phyloP scores from a whole-genome alignment of 2,797 vertebrate species.

The Ataeniobius toweri region DNA sequence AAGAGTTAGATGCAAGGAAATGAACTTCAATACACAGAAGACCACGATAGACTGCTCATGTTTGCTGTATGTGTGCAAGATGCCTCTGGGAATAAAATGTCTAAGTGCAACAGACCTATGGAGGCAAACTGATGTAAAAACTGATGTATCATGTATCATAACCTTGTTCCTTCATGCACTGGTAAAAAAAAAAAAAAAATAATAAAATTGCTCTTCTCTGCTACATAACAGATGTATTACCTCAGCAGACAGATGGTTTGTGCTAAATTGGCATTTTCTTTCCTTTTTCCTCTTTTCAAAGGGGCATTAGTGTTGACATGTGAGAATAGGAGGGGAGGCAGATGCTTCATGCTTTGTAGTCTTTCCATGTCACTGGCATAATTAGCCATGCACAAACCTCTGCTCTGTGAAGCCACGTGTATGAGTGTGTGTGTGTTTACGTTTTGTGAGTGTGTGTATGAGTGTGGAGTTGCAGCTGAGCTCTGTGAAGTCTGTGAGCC shows the following conservation, averaged over 20 bases:
- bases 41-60: conserved; percentile 2
- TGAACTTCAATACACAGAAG: not conserved
- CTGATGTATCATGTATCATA: conserved; percentile 52
- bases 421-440: conserved; percentile 17
- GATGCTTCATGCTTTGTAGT: conserved; percentile 77
- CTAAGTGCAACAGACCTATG: conserved; percentile 31
- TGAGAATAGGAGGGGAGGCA: conserved; percentile 52
- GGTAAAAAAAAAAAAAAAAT: conserved; percentile 47
- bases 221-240: conserved; percentile 63
- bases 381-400: conserved; percentile 74
- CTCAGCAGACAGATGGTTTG: conserved; percentile 66
- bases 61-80: conserved; percentile 16
- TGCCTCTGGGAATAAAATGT: conserved; percentile 33
- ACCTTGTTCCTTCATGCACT: conserved; percentile 58
- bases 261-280: conserved; percentile 55
- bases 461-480: conserved; percentile 67
- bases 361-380: conserved; percentile 78
- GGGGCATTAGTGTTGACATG: conserved; percentile 64
- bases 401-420: conserved; percentile 54
- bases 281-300: conserved; percentile 46
- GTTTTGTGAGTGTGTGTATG: conserved; percentile 20
- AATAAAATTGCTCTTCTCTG: conserved; percentile 16
- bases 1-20: not conserved
- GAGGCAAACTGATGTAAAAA: conserved; percentile 51
- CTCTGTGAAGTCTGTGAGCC: conserved; percentile 50